Conservation (phyloP, 2,113 vertebrate genomes). For the Nothobranchius furzeri region DNA sequence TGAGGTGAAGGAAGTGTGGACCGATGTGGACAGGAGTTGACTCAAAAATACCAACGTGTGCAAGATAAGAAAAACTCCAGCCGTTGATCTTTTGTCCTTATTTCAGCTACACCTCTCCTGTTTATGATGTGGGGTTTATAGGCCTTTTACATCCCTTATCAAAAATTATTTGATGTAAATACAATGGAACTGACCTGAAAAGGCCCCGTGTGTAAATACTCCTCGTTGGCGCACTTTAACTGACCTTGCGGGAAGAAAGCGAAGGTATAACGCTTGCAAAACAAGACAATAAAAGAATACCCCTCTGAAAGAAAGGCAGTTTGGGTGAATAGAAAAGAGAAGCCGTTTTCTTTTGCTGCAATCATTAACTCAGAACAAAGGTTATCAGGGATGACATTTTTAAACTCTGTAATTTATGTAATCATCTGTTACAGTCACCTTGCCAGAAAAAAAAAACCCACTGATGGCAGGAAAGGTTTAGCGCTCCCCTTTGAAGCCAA, state of each 20-base stretch:
- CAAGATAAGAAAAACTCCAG: slow-evolving; percentile 68
- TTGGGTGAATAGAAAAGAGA: slow-evolving; percentile 80
- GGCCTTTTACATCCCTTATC: slow-evolving; percentile 91
- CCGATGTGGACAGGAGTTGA: slow-evolving; percentile 39
- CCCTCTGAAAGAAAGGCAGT: slow-evolving; percentile 71
- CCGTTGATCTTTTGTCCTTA: slow-evolving; percentile 84
- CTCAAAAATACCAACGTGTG: slow-evolving; percentile 74
- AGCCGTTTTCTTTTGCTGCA: slow-evolving; percentile 64
- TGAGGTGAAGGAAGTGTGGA: not conserved
- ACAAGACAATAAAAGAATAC: slow-evolving; percentile 84
- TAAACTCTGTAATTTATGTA: slow-evolving; percentile 66
- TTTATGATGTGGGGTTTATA: slow-evolving; percentile 83
- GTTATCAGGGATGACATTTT: slow-evolving; percentile 70
- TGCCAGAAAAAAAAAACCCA: slow-evolving; percentile 50
- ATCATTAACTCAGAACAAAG: slow-evolving; percentile 77
- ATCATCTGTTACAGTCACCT: slow-evolving; percentile 47
- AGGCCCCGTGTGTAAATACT: slow-evolving; percentile 87
- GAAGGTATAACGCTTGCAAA: slow-evolving; percentile 81
- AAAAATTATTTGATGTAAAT: slow-evolving; percentile 95
- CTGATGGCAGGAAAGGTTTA: slow-evolving; percentile 34
- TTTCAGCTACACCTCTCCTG: slow-evolving; percentile 79
- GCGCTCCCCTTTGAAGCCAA: slow-evolving; percentile 34
- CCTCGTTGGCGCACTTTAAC: slow-evolving; percentile 41
- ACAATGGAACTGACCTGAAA: slow-evolving; percentile 87
- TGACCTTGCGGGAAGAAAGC: slow-evolving; percentile 89